These are phyloP conservation scores for Nycteola revayana DNA, from an alignment of 2,888 invertebrate genomes.

Conservation along the genomic window DNA sequence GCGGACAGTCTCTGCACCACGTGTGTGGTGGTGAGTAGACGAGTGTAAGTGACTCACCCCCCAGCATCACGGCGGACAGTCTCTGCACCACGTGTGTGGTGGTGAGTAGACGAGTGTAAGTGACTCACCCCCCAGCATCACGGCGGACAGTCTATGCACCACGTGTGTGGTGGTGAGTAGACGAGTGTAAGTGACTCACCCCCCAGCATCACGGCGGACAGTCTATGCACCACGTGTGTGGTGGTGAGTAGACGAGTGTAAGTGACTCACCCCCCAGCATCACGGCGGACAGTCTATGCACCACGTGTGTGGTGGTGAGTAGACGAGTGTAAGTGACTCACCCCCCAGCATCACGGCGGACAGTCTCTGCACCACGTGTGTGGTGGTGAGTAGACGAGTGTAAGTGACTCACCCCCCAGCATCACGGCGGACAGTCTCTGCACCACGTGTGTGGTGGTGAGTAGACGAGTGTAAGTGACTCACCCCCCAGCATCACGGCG, in stretches of 20 bases:
- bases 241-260: slow-evolving; percentile 52
- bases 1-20: too few relatives aligned
- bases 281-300: slow-evolving; percentile 38
- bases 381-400: too few relatives aligned
- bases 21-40: too few relatives aligned
- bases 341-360: slow-evolving; percentile 55
- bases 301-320: slow-evolving; percentile 76
- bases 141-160: too few relatives aligned
- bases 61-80: too few relatives aligned
- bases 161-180: too few relatives aligned
- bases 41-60: too few relatives aligned
- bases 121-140: too few relatives aligned
- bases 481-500: slow-evolving; percentile 54
- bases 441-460: slow-evolving; percentile 74
- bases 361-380: slow-evolving; percentile 51
- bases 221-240: too few relatives aligned
- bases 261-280: slow-evolving; percentile 27
- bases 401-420: slow-evolving; percentile 27
- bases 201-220: slow-evolving; percentile 37
- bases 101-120: too few relatives aligned
- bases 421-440: slow-evolving; percentile 37
- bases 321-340: slow-evolving; percentile 15
- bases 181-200: slow-evolving; percentile 41
- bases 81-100: too few relatives aligned
- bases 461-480: background rate